Evolutionary conservation across 2,797 vertebrate species (phyloP), one percentile per base, ranked within the genome.

Genomic region (Epinephelus coioides): DNA sequence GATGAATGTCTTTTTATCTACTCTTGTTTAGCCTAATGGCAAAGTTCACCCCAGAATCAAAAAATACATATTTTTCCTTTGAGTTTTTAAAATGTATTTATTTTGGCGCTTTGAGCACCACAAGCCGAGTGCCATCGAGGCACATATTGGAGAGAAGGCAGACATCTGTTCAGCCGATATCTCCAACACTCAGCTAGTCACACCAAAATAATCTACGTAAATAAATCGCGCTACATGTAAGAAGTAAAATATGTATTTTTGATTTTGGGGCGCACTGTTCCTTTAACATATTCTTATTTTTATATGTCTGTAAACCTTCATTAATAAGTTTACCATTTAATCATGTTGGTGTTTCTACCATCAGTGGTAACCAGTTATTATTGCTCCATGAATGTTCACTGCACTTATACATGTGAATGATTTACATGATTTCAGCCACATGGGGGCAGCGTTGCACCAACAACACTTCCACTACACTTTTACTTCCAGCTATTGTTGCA

Each of bases 371-470:
- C 40, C 21, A 51, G 12, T 13, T 1, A 23, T 4, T 14, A 9
- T 34, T 59, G 4, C 62, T 49, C 1, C 12, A 27, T n/a, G 40
- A 64, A 18, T 2, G 2, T 17, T 1, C 8, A 27, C 10, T 34
- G 7, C 27, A 25, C 7, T 49, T 1, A 63, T 23, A 46, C 9
- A 3, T n/a, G 14, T 57, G 43, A 27, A 11, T 81, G 74, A 54
- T 60, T 14, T 73, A 18, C 34, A 10, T 38, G 2, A 40, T 54
- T 56, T 62, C 11, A 5, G 40, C 83, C 88, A 86, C 76, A 76
- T 1, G 83, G 21, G 30, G 65, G 69, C 69, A 72, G 78, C 77
- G 59, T 66, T 70, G 69, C 17, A 27, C 70, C 23, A 54, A n/a
- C 21, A 62, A 44, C 19, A 17, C 6, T 2, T 40, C 17, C 49